Evolutionary conservation across 2,888 invertebrate genomes (phyloP).

Genomic region (Enchytraeus crypticus): DNA sequence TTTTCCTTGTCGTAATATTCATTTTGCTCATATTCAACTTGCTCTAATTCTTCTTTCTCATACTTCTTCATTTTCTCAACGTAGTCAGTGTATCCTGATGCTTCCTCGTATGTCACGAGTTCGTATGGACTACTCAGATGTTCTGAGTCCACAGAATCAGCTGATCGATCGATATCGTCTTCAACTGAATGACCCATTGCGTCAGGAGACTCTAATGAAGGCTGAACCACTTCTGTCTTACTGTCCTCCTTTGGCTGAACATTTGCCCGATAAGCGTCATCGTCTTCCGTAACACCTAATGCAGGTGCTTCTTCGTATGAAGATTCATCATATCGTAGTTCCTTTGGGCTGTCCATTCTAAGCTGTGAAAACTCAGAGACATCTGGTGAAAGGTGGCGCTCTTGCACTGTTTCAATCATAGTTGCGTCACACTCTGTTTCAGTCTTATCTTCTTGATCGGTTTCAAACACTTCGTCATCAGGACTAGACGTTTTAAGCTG

Average conservation of each 20-base stretch:
- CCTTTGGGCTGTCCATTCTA: neutral
- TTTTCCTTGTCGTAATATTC: too few relatives aligned
- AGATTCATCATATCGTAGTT: neutral
- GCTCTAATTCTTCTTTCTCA: too few relatives aligned
- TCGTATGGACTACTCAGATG: slow-evolving; percentile 39
- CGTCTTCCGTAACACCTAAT: neutral
- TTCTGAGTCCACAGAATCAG: slow-evolving; percentile 12
- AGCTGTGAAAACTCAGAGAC: neutral
- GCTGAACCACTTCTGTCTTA: too few relatives aligned
- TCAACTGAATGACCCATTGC: slow-evolving; percentile 18
- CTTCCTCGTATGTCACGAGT: slow-evolving; percentile 35
- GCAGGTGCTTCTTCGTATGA: neutral
- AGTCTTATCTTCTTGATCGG: slow-evolving; percentile 34
- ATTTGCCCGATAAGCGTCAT: neutral
- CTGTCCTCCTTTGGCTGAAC: neutral
- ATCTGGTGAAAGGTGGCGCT: too few relatives aligned
- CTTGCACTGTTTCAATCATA: neutral
- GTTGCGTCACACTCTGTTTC: slow-evolving; percentile 1
- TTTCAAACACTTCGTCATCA: slow-evolving; percentile 50
- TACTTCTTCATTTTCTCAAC: slow-evolving; percentile 16
- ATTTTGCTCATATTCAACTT: too few relatives aligned
- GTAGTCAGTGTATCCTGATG: slow-evolving; percentile 29
- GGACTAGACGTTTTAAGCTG: slow-evolving; percentile 44
- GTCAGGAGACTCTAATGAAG: too few relatives aligned
- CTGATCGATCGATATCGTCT: slow-evolving; percentile 28